Percentiles rank a stretch among this genome's conserved stretches.
phyloP scores from a whole-genome alignment of 1,140 invertebrate species.

The Bicyclus anynana region DNA sequence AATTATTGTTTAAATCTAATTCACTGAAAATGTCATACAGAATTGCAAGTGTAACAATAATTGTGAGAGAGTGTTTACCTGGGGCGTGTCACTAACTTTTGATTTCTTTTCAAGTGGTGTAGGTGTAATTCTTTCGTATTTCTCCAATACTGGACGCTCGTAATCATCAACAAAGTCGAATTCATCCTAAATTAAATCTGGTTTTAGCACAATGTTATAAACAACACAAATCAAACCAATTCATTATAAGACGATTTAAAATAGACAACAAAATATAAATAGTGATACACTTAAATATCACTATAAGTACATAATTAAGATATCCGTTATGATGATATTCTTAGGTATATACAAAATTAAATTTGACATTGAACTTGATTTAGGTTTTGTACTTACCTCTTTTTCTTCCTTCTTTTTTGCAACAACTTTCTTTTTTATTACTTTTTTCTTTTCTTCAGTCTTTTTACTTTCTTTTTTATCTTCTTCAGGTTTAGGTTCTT shows the following conservation, averaged over 20 bases:
- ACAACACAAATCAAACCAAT: conserved; percentile 52
- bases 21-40: background rate
- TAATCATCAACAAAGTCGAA: conserved; percentile 78
- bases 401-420: conserved; percentile 62
- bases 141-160: conserved; percentile 78
- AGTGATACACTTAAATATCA: background rate
- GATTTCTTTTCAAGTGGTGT: conserved; percentile 70
- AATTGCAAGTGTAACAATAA: conserved; percentile 33
- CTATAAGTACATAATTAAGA: no score
- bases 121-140: conserved; percentile 77
- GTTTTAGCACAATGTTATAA: conserved; percentile 67
- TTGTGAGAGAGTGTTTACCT: conserved; percentile 53
- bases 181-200: conserved; percentile 70
- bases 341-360: background rate
- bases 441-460: conserved; percentile 69
- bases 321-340: no score
- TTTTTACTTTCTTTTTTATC: conserved; percentile 69
- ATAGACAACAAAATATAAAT: background rate
- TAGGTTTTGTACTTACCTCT: conserved; percentile 59
- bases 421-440: conserved; percentile 72
- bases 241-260: background rate
- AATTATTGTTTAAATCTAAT: background rate
- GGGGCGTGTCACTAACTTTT: conserved; percentile 59
- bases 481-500: conserved; percentile 64
- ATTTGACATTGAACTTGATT: background rate